These are phyloP conservation scores for Bombus impatiens DNA, from an alignment of 1,140 invertebrate genomes.

Conservation along the genomic window DNA sequence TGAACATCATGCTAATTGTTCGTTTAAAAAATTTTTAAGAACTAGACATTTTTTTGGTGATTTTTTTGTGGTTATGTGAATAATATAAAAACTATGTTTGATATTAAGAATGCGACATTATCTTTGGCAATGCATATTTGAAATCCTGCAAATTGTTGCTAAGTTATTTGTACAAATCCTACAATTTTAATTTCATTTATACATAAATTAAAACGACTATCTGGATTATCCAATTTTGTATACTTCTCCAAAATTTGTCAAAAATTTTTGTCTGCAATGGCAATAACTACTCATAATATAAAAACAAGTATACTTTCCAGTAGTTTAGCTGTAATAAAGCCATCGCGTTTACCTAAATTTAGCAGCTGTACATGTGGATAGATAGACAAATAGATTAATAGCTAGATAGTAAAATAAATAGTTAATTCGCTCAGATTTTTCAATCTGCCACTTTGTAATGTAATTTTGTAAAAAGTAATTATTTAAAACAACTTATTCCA, in stretches of 20 bases:
- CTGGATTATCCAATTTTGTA: constrained; percentile 52
- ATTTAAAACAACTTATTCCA: constrained; percentile 77
- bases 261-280: constrained; percentile 72
- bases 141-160: constrained; percentile 51
- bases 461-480: constrained; percentile 82
- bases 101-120: constrained; percentile 45
- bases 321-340: constrained; percentile 71
- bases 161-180: constrained; percentile 67
- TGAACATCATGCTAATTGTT: constrained; percentile 59
- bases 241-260: constrained; percentile 50
- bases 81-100: constrained; percentile 53
- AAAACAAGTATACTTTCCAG: constrained; percentile 73
- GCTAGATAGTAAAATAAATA: constrained; percentile 68
- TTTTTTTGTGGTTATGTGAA: constrained; percentile 53
- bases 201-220: constrained; percentile 47
- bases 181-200: constrained; percentile 60
- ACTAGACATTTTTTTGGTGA: constrained; percentile 53
- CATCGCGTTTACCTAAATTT: constrained; percentile 69
- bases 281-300: constrained; percentile 75
- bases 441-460: constrained; percentile 80
- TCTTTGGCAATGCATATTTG: constrained; percentile 49
- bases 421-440: constrained; percentile 77
- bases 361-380: constrained; percentile 76
- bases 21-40: constrained; percentile 43
- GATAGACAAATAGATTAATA: constrained; percentile 64